Conservation (phyloP, 1,140 invertebrate genomes). For the Philaenus spumarius region DNA sequence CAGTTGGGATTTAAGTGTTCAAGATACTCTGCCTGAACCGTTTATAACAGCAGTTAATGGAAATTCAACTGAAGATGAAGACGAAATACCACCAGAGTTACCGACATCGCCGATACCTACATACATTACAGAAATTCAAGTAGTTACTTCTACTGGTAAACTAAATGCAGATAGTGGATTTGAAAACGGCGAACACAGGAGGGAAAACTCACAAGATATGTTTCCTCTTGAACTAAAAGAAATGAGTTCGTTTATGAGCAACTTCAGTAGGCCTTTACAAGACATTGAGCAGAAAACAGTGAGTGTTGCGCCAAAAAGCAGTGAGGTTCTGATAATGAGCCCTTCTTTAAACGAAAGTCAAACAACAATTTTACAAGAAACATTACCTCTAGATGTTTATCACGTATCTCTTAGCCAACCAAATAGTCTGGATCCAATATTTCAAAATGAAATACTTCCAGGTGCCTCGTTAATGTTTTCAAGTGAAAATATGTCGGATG, state of each 20-base stretch:
- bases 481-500: slow-evolving; percentile 26
- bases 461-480: slow-evolving; percentile 8
- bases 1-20: slow-evolving; percentile 22
- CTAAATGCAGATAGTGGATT: neutral
- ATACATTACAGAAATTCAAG: slow-evolving; percentile 28
- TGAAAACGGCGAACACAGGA: too few species aligned
- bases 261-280: too few species aligned
- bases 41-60: slow-evolving; percentile 24
- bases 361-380: neutral
- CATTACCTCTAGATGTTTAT: neutral
- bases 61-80: slow-evolving; percentile 20
- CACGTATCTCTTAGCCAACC: slow-evolving; percentile 17
- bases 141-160: slow-evolving; percentile 12
- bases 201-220: too few species aligned
- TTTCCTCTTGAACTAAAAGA: too few species aligned
- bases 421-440: slow-evolving; percentile 13
- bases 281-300: too few species aligned
- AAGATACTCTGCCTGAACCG: slow-evolving; percentile 14
- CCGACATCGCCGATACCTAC: slow-evolving; percentile 40
- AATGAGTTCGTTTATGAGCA: too few species aligned
- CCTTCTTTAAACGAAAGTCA: too few species aligned
- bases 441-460: slow-evolving; percentile 1
- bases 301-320: too few species aligned
- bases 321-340: too few species aligned
- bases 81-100: slow-evolving; percentile 37